phyloP scores from a whole-genome alignment of 2,797 vertebrate genomes.

The Sebastes miniatus region DNA sequence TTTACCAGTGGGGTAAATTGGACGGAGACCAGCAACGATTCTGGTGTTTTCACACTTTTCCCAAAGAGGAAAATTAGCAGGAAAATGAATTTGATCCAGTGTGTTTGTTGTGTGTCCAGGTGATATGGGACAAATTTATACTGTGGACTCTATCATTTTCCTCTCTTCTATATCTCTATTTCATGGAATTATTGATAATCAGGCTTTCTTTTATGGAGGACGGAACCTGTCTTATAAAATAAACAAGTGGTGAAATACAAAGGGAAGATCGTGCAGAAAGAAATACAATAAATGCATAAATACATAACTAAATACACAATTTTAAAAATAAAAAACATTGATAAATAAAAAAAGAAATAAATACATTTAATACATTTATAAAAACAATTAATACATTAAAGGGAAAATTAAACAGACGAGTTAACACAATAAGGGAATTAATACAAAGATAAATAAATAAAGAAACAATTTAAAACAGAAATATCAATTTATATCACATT shows the following conservation, averaged over 20 bases:
- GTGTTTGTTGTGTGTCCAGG: slow-evolving; percentile 23
- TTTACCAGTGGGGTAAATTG: slow-evolving; percentile 40
- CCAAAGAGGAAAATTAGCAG: slow-evolving; percentile 28
- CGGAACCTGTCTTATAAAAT: no score
- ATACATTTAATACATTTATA: no score
- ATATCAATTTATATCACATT: no score
- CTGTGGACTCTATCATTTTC: not conserved
- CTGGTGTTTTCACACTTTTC: slow-evolving; percentile 20
- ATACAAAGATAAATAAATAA: no score
- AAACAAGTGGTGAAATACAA: no score
- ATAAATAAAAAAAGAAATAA: no score
- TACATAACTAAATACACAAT: no score
- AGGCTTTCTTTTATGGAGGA: not conserved
- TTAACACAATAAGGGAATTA: no score
- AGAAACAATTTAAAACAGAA: no score
- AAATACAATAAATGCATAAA: not conserved
- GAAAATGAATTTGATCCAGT: slow-evolving; percentile 27
- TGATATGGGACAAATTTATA: slow-evolving; percentile 16
- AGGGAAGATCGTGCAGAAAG: not conserved
- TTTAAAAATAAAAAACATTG: no score
- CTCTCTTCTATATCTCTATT: not conserved
- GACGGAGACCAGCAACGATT: slow-evolving; percentile 13
- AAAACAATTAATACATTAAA: no score
- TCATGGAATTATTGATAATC: not conserved
- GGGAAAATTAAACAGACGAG: no score